phyloP scores from a whole-genome alignment of 2,113 vertebrate species.

The Cryptotis parvus region DNA sequence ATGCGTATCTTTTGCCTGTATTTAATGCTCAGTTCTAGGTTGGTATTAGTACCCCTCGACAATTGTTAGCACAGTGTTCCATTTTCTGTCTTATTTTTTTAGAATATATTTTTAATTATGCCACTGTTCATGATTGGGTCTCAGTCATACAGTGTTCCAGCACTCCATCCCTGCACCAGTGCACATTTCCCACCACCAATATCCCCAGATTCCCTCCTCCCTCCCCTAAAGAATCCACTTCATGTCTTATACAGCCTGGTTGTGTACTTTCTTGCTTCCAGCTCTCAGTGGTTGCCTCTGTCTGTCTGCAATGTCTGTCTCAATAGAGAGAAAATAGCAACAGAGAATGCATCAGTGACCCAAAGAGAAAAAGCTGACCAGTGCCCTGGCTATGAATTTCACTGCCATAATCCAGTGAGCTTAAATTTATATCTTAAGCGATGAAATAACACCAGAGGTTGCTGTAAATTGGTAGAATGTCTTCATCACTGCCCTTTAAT shows the following conservation, averaged over 20 bases:
- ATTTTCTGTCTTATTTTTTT: no score
- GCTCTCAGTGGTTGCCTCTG: constrained; percentile 46
- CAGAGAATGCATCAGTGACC: constrained; percentile 59
- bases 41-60: no score
- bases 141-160: no score
- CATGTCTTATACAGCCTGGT: constrained; percentile 10
- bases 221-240: no score
- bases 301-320: constrained; percentile 71
- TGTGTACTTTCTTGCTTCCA: background rate
- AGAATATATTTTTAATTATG: no score
- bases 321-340: constrained; percentile 76
- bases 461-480: constrained; percentile 65
- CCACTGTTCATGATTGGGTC: no score
- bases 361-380: constrained; percentile 65
- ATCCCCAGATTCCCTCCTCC: no score
- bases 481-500: constrained; percentile 74
- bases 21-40: no score
- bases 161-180: no score
- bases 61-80: no score
- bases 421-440: constrained; percentile 69
- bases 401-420: constrained; percentile 50
- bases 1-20: no score
- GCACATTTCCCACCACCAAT: no score
- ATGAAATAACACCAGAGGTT: constrained; percentile 52
- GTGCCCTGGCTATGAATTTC: constrained; percentile 56